Base-by-base conservation (phyloP, 2,797 vertebrate genomes). In the Nyctibius grandis region DNA sequence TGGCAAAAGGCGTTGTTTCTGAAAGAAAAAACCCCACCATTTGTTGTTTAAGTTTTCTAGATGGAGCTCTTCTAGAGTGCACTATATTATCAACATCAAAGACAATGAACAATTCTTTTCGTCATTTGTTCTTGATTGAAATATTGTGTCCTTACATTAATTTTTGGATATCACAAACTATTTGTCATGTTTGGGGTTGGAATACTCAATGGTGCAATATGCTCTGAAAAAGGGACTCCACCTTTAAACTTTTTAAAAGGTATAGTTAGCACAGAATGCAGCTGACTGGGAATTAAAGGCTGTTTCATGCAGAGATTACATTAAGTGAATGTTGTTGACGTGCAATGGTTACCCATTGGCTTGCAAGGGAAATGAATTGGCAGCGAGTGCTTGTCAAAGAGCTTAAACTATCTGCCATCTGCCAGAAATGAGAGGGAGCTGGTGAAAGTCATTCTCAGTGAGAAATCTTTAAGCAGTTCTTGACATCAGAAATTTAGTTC, bases 401-500 rank as follows among this genome's bases (percentile, higher is more conserved):
- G 67, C 34, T 80, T 82, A 91, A 82, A 67, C 60, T 73, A 70
- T 51, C 74, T 91, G 75, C 87, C 91, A 88, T 89, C 86, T 96
- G 96, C 75, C 89, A 93, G 79, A 89, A 91, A 80, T 81, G 31
- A 88, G 60, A 65, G 59, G 23, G 51, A 93, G 26, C 17, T 92
- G 68, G 22, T 93, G 53, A 83, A 94, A 94, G 82, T 89, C 36
- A 77, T 83, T 93, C 57, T 80, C 78, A 65, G 42, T 91, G n/a
- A 92, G 44, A 48, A 91, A 54, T 83, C 72, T 73, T 90, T 60
- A 63, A 77, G 68, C 60, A 88, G 22, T 60, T 89, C 69, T 75
- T 91, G 65, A 94, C 69, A 93, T 48, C 45, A 68, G 56, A 92
- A 95, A 83, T 88, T 53, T 88, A 93, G 19, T 75, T 93, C 42